phyloP scores from a whole-genome alignment of 2,888 invertebrate genomes.

The Idaea dimidiata region DNA sequence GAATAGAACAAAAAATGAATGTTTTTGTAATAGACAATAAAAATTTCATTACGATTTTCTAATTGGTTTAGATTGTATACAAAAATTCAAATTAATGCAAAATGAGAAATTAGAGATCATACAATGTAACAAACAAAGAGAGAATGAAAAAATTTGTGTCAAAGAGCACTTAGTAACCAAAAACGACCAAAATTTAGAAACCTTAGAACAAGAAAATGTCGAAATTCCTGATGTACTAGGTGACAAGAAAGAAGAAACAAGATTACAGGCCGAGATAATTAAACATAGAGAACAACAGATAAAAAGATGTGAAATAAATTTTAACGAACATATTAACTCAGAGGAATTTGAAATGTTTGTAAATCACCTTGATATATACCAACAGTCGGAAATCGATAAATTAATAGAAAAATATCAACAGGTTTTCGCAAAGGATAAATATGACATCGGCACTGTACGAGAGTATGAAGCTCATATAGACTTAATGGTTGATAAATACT shows the following conservation, averaged over 20 bases:
- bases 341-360: too few species aligned
- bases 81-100: too few species aligned
- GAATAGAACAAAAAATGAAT: background rate
- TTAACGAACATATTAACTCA: too few species aligned
- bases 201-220: too few species aligned
- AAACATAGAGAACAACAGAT: too few species aligned
- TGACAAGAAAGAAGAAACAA: background rate
- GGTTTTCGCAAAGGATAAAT: conserved; percentile 28
- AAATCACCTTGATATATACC: conserved; percentile 13
- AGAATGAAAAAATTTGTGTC: too few species aligned
- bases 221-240: conserved; percentile 2
- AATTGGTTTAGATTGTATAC: conserved; percentile 31
- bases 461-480: conserved; percentile 34
- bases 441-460: conserved; percentile 29
- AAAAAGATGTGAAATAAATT: too few species aligned
- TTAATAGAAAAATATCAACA: conserved; percentile 20
- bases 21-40: conserved; percentile 4
- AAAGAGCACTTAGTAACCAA: background rate
- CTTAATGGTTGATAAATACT: too few species aligned
- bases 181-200: too few species aligned
- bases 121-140: conserved; percentile 4
- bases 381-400: conserved; percentile 17
- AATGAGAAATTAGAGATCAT: conserved; percentile 28
- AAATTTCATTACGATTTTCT: conserved; percentile 34
- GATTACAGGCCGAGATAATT: background rate